Base-by-base conservation (phyloP, 2,113 vertebrate genomes). In the Vireo altiloquus region DNA sequence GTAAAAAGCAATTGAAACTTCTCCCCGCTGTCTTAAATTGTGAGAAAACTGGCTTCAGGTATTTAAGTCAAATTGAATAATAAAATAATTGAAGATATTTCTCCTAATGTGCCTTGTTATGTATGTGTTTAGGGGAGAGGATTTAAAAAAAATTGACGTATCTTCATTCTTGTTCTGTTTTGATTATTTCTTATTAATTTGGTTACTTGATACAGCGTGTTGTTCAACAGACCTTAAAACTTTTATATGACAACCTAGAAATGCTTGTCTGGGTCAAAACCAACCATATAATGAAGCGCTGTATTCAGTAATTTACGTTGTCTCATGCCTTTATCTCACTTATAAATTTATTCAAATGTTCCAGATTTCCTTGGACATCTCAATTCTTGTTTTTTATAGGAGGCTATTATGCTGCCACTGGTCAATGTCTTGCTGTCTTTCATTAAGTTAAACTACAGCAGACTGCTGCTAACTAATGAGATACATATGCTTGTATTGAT, bases 31-130 rank as follows among this genome's bases (percentile, higher is more conserved):
- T 94, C 64, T 89, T 91, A 81, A 63, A 60, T 82, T 52, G 25
- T 82, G 63, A 85, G 30, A 89, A 47, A 86, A 95, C 31, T 46
- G 17, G 9, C 89, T 95, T 91, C 84, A 90, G 87, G 61, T 95
- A 65, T 79, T 89, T 59, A 80, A 88, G 7, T 83, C n/a, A 81
- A 92, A 77, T 54, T 52, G 71, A 95, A 81, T 86, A 94, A 95
- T 92, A 92, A 96, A 95, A 54, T 47, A 54, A 56, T 87, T 70
- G 59, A 96, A 88, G 46, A 42, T 80, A 33, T 60, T 91, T 89
- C 50, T 92, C 59, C 57, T 91, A 22, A 79, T 75, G 94, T 97
- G 96, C 97, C 96, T 97, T 97, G 79, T 63, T 88, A 81, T 7
- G 2, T 82, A 19, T 56, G 28, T 91, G 54, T 72, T 88, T 80